Percentiles rank a stretch among this genome's conserved stretches.
phyloP scores from a whole-genome alignment of 2,888 invertebrate genomes.

The Drosophila atroscutellata region DNA sequence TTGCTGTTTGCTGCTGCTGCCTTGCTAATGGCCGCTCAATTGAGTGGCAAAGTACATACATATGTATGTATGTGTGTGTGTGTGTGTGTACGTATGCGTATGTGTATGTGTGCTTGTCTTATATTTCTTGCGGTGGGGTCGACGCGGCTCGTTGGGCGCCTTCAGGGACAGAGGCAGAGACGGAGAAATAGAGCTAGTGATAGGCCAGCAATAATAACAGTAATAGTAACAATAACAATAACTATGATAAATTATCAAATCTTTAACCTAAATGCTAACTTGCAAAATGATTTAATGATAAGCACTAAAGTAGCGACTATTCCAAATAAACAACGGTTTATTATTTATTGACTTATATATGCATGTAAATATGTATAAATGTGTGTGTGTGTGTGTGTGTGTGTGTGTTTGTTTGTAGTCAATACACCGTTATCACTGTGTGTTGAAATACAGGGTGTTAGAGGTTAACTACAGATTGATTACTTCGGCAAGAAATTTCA shows the following conservation, averaged over 20 bases:
- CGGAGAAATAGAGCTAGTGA: not conserved
- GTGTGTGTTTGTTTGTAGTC: constrained; percentile 7
- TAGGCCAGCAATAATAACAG: constrained; percentile 1
- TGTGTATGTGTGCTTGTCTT: constrained; percentile 26
- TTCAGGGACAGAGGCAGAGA: constrained; percentile 30
- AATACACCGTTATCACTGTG: constrained; percentile 32
- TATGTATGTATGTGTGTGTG: constrained; percentile 7
- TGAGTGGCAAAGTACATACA: constrained; percentile 76
- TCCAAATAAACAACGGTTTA: constrained; percentile 27
- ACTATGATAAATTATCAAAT: constrained; percentile 40
- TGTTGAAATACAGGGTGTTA: constrained; percentile 25
- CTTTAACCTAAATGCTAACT: constrained; percentile 46
- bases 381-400: not conserved
- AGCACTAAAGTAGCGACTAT: constrained; percentile 22
- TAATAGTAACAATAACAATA: constrained; percentile 1
- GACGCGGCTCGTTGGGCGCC: constrained; percentile 48
- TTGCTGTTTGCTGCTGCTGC: constrained; percentile 47
- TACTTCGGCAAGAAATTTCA: constrained; percentile 50
- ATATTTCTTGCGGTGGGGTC: constrained; percentile 61
- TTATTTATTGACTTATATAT: constrained; percentile 10
- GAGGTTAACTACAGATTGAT: constrained; percentile 56
- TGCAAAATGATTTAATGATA: constrained; percentile 44
- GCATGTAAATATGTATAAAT: constrained; percentile 1
- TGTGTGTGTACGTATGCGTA: constrained; percentile 7
- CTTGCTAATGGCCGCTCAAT: constrained; percentile 78